phyloP scores from a whole-genome alignment of 1,140 invertebrate genomes.

The Zaprionus camerounensis region DNA sequence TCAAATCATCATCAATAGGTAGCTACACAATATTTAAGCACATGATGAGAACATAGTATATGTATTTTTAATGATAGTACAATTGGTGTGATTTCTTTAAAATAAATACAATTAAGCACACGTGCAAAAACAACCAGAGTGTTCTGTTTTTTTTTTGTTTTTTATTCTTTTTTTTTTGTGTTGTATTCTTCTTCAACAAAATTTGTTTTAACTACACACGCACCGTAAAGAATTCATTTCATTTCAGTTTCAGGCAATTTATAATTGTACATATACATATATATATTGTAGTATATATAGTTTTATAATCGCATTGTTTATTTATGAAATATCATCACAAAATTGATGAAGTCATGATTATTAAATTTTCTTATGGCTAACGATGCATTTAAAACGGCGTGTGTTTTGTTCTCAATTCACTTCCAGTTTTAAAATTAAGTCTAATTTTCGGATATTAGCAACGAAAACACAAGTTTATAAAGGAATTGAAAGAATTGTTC shows the following conservation, averaged over 20 bases:
- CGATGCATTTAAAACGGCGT: slow-evolving; percentile 55
- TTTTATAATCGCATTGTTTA: slow-evolving; percentile 22
- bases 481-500: slow-evolving; percentile 33
- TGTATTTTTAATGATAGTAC: slow-evolving; percentile 17
- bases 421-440: slow-evolving; percentile 41
- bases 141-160: slow-evolving; percentile 21
- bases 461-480: slow-evolving; percentile 29
- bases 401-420: slow-evolving; percentile 4
- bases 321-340: slow-evolving; percentile 70
- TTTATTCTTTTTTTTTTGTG: background rate
- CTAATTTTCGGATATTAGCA: slow-evolving; percentile 58
- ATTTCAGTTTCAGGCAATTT: slow-evolving; percentile 45
- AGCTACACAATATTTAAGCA: slow-evolving; percentile 53
- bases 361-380: slow-evolving; percentile 68
- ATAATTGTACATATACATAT: slow-evolving; percentile 48
- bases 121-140: slow-evolving; percentile 64
- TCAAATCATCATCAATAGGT: slow-evolving; percentile 30
- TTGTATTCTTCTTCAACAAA: slow-evolving; percentile 14
- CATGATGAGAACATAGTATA: slow-evolving; percentile 34
- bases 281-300: slow-evolving; percentile 6
- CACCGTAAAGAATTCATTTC: slow-evolving; percentile 44
- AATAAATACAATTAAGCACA: slow-evolving; percentile 57
- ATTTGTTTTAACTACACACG: slow-evolving; percentile 59
- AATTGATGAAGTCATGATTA: slow-evolving; percentile 74
- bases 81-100: slow-evolving; percentile 21